Percentiles rank a stretch among this genome's conserved stretches.
phyloP scores from a whole-genome alignment of 2,113 vertebrate species.

The Peromyscus leucopus region DNA sequence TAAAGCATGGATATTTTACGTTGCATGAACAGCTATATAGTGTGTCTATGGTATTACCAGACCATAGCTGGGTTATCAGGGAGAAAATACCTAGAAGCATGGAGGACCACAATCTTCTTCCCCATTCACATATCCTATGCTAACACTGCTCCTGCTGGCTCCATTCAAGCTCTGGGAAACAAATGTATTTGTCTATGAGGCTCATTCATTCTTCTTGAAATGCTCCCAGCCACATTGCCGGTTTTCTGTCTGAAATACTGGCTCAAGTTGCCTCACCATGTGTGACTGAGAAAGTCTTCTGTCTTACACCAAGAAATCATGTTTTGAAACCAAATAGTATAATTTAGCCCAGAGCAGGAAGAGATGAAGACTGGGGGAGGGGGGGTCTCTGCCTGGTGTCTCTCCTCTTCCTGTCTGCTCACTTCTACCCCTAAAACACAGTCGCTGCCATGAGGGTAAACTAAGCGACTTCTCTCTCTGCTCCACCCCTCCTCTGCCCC shows the following conservation, averaged over 20 bases:
- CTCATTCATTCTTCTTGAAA: slow-evolving; percentile 2
- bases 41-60: background rate
- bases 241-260: slow-evolving; percentile 34
- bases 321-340: slow-evolving; percentile 24
- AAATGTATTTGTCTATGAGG: background rate
- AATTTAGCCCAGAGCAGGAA: background rate
- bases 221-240: background rate
- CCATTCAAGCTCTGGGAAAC: background rate
- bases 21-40: background rate
- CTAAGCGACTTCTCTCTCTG: background rate
- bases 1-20: background rate
- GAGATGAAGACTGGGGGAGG: background rate
- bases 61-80: background rate
- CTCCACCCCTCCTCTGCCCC: background rate
- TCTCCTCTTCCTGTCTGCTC: background rate
- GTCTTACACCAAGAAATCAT: slow-evolving; percentile 37
- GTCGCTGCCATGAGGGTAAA: background rate
- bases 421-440: background rate
- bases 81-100: background rate
- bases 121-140: background rate
- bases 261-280: background rate
- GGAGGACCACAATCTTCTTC: background rate
- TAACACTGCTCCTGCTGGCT: background rate
- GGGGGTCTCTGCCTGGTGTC: no score
- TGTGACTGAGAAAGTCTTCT: background rate